These are phyloP conservation scores for Morpho helenor DNA, from an alignment of 2,888 invertebrate genomes.

Conservation along the genomic window DNA sequence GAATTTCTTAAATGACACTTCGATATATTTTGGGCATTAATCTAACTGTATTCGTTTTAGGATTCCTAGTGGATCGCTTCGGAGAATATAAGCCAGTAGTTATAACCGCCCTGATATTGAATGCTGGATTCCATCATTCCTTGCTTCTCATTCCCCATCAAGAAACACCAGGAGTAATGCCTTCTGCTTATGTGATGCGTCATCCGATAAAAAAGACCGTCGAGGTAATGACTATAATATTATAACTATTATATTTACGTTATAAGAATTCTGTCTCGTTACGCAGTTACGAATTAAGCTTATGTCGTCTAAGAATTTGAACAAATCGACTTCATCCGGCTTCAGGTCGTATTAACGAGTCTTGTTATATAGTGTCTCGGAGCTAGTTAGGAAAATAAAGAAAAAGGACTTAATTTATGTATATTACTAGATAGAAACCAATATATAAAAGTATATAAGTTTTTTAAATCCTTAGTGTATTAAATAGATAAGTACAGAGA, in stretches of 20 bases:
- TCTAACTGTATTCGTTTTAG: constrained; percentile 65
- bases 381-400: constrained; percentile 70
- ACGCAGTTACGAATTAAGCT: constrained; percentile 47
- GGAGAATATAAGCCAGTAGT: constrained; percentile 92
- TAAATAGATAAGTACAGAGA: not conserved
- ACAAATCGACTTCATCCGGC: constrained; percentile 76
- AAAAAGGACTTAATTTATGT: constrained; percentile 64
- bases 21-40: not conserved
- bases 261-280: constrained; percentile 48
- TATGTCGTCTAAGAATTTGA: constrained; percentile 71
- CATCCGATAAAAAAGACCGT: constrained; percentile 85
- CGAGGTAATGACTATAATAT: constrained; percentile 72
- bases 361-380: constrained; percentile 61
- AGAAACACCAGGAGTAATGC: constrained; percentile 87
- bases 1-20: not conserved
- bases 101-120: constrained; percentile 86
- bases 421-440: constrained; percentile 10
- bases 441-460: not conserved
- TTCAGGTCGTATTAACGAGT: constrained; percentile 63
- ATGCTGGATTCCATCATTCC: constrained; percentile 89
- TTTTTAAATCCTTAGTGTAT: not conserved
- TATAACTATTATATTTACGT: constrained; percentile 13
- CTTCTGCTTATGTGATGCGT: constrained; percentile 86
- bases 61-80: constrained; percentile 91
- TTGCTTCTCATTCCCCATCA: constrained; percentile 88